Evolutionary conservation across 2,797 vertebrate genomes (phyloP).

Genomic region (Nannoperca australis): DNA sequence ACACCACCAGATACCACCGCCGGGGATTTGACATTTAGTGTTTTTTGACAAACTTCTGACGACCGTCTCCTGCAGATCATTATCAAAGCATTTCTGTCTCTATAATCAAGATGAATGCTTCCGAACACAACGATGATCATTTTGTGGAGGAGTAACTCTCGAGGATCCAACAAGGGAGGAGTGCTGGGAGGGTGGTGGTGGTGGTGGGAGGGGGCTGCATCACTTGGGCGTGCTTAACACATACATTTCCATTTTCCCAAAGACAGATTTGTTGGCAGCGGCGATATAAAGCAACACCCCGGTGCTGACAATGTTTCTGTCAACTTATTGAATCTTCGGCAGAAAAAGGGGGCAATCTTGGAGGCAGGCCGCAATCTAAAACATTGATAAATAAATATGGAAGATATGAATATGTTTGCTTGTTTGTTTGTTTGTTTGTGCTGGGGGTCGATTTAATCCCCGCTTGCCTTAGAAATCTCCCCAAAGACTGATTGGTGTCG

Average conservation of each 20-base stretch:
- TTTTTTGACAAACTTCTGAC: constrained; percentile 84
- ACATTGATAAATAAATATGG: constrained; percentile 87
- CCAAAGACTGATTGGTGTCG: constrained; percentile 88
- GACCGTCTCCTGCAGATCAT: constrained; percentile 82
- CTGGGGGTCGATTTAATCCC: constrained; percentile 80
- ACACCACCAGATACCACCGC: constrained; percentile 70
- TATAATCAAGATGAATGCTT: constrained; percentile 85
- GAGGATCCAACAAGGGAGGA: constrained; percentile 47
- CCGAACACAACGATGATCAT: constrained; percentile 75
- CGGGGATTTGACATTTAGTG: constrained; percentile 80
- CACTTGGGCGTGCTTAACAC: constrained; percentile 66
- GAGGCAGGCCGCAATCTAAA: constrained; percentile 83
- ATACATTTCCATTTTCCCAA: constrained; percentile 81
- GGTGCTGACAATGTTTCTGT: constrained; percentile 84
- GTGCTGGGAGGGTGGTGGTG: neutral
- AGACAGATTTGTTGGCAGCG: constrained; percentile 80
- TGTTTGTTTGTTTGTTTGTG: constrained; percentile 83
- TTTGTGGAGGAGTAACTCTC: constrained; percentile 70
- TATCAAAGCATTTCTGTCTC: constrained; percentile 83
- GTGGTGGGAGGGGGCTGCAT: constrained; percentile 28
- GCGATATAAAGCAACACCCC: constrained; percentile 79
- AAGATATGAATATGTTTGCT: constrained; percentile 85
- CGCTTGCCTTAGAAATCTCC: constrained; percentile 73
- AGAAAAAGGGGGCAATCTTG: constrained; percentile 81
- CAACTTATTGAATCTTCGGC: constrained; percentile 85